Evolutionary conservation across 2,888 invertebrate genomes (phyloP).

Genomic region (Vesta saturnalis): DNA sequence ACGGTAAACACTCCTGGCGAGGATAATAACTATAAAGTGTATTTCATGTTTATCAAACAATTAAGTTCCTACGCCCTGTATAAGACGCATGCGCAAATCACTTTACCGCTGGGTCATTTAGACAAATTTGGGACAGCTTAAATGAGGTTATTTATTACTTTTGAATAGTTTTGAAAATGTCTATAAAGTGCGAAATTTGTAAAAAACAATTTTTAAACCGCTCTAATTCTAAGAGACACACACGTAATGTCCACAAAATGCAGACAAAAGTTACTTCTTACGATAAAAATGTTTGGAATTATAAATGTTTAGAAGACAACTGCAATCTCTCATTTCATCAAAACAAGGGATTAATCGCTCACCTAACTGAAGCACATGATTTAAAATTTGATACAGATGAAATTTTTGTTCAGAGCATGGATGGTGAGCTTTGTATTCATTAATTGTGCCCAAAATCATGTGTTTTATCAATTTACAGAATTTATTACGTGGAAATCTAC

Average conservation of each 20-base stretch:
- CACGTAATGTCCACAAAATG: neutral
- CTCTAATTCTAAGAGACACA: neutral
- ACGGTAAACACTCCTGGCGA: no score
- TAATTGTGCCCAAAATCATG: no score
- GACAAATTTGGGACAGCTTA: no score
- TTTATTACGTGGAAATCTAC: neutral
- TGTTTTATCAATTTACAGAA: neutral
- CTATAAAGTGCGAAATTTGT: neutral
- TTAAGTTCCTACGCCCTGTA: no score
- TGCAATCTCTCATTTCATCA: neutral
- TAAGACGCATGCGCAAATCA: no score
- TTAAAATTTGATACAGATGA: neutral
- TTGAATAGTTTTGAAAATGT: neutral
- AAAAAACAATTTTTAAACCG: neutral
- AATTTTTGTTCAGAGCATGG: no score
- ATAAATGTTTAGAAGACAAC: neutral
- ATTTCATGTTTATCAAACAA: no score
- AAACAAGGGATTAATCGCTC: neutral
- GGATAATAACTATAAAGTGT: no score
- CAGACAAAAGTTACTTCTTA: neutral
- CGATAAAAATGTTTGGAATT: neutral
- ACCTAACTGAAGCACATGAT: neutral
- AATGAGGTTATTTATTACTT: neutral
- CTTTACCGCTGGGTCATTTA: no score
- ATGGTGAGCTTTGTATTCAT: neutral